A percentile compares a stretch with the other conserved stretches of the same genome.
Conservation (phyloP, 2,888 invertebrate species). For the Sphaeridia pumilis region DNA sequence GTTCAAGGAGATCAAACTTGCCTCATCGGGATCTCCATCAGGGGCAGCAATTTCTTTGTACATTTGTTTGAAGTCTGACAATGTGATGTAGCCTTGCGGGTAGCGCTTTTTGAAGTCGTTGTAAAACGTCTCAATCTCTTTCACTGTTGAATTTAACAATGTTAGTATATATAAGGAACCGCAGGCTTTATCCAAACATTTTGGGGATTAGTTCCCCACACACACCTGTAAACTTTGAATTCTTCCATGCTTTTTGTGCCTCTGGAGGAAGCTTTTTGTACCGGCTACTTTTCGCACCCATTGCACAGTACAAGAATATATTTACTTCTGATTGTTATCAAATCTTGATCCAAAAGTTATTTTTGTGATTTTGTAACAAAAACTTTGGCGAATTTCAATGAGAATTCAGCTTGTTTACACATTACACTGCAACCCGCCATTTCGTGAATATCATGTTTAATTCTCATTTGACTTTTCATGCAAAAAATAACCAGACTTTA, state of each 20-base stretch:
- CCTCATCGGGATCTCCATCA: background rate
- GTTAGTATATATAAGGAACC: background rate
- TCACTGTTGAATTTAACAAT: background rate
- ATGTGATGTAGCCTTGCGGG: background rate
- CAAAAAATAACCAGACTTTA: no score
- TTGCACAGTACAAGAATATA: background rate
- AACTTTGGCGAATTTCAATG: no score
- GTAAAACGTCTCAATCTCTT: slow-evolving; percentile 6
- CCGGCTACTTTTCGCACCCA: slow-evolving; percentile 3
- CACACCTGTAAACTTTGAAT: slow-evolving; percentile 10
- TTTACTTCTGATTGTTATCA: no score
- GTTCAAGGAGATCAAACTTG: background rate
- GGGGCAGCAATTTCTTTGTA: background rate
- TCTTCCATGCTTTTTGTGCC: background rate
- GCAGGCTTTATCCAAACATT: background rate
- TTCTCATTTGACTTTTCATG: no score
- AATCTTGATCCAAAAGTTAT: no score
- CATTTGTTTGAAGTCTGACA: slow-evolving; percentile 7
- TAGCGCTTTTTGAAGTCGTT: slow-evolving; percentile 4
- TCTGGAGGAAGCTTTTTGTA: background rate
- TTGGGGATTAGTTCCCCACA: background rate
- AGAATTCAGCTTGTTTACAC: no score
- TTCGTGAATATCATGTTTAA: no score
- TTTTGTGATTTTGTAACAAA: no score
- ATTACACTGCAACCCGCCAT: no score